phyloP scores from a whole-genome alignment of 2,797 vertebrate species.

The Gallirallus australis region DNA sequence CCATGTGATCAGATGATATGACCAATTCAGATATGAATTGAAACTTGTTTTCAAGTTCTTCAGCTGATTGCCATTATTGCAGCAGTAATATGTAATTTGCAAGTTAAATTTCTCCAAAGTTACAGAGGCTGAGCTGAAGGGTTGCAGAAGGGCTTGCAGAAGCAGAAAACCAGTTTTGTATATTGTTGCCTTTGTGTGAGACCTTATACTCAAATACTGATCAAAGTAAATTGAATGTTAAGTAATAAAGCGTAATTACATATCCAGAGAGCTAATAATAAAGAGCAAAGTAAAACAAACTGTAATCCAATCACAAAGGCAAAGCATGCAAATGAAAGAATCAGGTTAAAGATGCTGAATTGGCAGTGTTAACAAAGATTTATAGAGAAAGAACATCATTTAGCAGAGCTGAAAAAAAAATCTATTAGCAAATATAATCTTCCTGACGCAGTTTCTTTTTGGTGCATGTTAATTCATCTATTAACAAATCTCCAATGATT shows the following conservation, averaged over 20 bases:
- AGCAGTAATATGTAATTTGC: not conserved
- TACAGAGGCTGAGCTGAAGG: not conserved
- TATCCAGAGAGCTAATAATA: conserved; percentile 16
- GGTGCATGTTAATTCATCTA: conserved; percentile 28
- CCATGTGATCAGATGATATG: not conserved
- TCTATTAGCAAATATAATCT: conserved; percentile 61
- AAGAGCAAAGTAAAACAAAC: conserved; percentile 41
- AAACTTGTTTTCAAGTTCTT: not conserved
- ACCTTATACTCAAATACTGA: not conserved
- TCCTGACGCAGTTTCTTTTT: conserved; percentile 22
- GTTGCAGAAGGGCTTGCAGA: not conserved
- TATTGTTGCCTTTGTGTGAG: not conserved
- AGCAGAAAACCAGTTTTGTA: not conserved
- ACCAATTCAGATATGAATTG: not conserved
- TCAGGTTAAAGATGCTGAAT: conserved; percentile 47
- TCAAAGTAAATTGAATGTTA: conserved; percentile 38
- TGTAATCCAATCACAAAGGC: conserved; percentile 49
- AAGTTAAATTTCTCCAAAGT: not conserved
- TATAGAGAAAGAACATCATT: conserved; percentile 34
- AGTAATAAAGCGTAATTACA: conserved; percentile 49
- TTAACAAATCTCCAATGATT: conserved; percentile 52
- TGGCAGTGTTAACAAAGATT: conserved; percentile 38
- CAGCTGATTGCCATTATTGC: not conserved
- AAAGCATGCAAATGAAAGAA: conserved; percentile 48
- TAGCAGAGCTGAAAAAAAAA: not conserved